Conservation (phyloP, 2,113 vertebrate species). For the Pedetes capensis region DNA sequence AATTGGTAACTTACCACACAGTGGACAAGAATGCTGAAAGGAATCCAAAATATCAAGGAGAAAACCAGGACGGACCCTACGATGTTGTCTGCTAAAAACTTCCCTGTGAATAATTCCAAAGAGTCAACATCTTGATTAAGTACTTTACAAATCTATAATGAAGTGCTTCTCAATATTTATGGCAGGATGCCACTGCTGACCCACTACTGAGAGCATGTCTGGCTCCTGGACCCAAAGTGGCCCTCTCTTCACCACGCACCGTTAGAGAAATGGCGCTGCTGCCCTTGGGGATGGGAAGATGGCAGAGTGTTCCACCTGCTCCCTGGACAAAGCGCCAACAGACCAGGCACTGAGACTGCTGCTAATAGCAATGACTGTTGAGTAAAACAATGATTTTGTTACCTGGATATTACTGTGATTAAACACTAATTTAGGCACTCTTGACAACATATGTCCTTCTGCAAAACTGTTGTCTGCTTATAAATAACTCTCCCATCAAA, state of each 20-base stretch:
- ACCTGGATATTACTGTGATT: neutral
- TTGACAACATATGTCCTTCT: neutral
- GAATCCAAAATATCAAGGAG: constrained; percentile 97
- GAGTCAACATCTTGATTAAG: neutral
- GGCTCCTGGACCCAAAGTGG: rapidly evolving
- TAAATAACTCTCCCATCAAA: neutral
- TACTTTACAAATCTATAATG: neutral
- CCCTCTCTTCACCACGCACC: neutral
- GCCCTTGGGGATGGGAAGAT: rapidly evolving
- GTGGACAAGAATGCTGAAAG: constrained; percentile 97
- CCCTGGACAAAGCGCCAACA: neutral
- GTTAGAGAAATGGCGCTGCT: neutral
- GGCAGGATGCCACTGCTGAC: rapidly evolving
- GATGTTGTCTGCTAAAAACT: constrained; percentile 98
- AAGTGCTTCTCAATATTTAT: rapidly evolving
- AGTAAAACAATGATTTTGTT: neutral
- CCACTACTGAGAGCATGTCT: rapidly evolving
- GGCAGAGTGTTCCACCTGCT: rapidly evolving
- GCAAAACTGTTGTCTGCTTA: neutral
- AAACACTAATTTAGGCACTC: neutral
- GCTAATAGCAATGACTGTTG: neutral
- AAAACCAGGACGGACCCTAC: constrained; percentile 99
- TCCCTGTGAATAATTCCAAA: constrained; percentile 84
- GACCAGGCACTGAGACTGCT: neutral
- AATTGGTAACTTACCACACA: constrained; percentile 92